Base-by-base conservation (phyloP, 2,888 invertebrate species). In the Leptinotarsa rubiginosa region DNA sequence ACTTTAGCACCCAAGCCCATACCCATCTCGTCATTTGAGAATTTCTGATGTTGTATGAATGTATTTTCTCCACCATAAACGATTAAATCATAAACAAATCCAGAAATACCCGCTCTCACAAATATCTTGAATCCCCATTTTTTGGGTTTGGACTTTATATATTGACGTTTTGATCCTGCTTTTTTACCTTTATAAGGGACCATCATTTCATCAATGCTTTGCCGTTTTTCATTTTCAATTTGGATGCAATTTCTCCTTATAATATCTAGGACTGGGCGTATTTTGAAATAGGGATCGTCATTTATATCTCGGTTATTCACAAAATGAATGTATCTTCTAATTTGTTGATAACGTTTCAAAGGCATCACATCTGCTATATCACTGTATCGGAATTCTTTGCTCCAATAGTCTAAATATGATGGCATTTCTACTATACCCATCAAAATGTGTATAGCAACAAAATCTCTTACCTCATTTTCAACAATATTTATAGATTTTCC, bases 121-220 rank as follows among this genome's bases (percentile, higher is more conserved):
- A 80, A 80, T n/a, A 81, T 66, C 71, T 82, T 80, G 18, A 77
- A 79, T 18, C 79, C 80, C 76, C 80, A 79, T 76, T 78, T 78
- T 47, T 75, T 72, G 20, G 80, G 72, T 56, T 75, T 70, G 65
- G 70, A 70, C 18, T 64, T 62, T 22, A 70, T 70, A 64, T 70
- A 70, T 70, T 62, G 50, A 59, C 25, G 59, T 59, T 59, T 54
- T 4, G 25, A 25, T 25, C 72, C 78, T 22, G 76, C 74, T 66
- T 69, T 71, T 72, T 68, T 77, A 12, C 79, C 78, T 69, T 78
- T 78, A 68, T 77, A 77, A 20, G 75, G 76, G 15, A 76, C 68
- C 75, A 76, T 79, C 75, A 76, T 75, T 70, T 78, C 74, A 47
- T 79, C 76, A 49, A 77, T 72, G 20, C 70, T 67, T 41, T 70